Percentiles rank a stretch among this genome's conserved stretches.
phyloP scores from a whole-genome alignment of 2,888 invertebrate genomes.

The Caenorhabditis drosophilae region DNA sequence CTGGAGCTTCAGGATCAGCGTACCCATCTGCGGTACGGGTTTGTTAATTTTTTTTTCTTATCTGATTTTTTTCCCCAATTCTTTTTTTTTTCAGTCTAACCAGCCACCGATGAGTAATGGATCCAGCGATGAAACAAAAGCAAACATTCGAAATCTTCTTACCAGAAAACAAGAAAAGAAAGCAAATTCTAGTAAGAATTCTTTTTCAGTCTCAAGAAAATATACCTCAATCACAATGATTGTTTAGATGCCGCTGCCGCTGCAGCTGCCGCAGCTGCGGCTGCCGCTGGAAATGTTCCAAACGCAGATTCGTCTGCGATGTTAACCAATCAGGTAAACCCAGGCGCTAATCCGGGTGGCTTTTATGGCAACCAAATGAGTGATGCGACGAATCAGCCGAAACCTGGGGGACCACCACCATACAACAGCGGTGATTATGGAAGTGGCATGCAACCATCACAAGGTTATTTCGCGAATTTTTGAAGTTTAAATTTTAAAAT shows the following conservation, averaged over 20 bases:
- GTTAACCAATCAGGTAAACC: too few species aligned
- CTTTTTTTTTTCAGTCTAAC: conserved; percentile 2
- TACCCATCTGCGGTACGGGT: conserved; percentile 15
- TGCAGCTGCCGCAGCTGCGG: conserved; percentile 12
- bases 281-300: conserved; percentile 7
- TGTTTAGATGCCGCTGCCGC: neutral
- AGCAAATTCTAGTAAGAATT: conserved; percentile 22
- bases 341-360: too few species aligned
- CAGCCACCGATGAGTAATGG: conserved; percentile 40
- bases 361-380: neutral
- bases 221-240: neutral
- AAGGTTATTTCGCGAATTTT: too few species aligned
- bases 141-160: conserved; percentile 16
- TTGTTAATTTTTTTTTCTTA: neutral
- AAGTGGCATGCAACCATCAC: too few species aligned
- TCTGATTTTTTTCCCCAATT: neutral
- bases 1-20: conserved; percentile 1
- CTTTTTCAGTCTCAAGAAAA: conserved; percentile 1
- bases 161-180: conserved; percentile 28
- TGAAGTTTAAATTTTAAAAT: too few species aligned
- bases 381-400: neutral
- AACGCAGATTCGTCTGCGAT: too few species aligned
- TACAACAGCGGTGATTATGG: neutral
- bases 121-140: conserved; percentile 33
- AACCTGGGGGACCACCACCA: conserved; percentile 1